Evolutionary conservation across 2,113 vertebrate genomes (phyloP).

Genomic region (Stercorarius parasiticus): DNA sequence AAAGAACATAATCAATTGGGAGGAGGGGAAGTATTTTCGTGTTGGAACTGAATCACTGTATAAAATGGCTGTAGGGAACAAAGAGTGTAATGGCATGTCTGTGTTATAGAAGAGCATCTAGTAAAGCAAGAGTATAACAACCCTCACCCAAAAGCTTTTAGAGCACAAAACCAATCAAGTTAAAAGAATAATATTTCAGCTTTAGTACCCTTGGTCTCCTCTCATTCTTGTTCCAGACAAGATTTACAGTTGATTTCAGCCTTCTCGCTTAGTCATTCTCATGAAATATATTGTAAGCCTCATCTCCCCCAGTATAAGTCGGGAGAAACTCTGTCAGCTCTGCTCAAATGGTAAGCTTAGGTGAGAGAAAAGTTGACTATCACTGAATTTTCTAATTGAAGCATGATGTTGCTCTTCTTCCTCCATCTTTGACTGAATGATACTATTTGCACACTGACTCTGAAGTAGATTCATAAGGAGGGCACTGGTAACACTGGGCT

Average conservation of each 20-base stretch:
- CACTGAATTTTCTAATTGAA: not conserved
- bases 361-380: not conserved
- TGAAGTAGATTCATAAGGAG: not conserved
- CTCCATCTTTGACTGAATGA: not conserved
- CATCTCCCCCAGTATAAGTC: not conserved
- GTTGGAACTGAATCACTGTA: not conserved
- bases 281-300: not conserved
- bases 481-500: not conserved
- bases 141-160: not conserved
- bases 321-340: not conserved
- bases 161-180: not conserved
- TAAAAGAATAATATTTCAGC: slow-evolving; percentile 31
- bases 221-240: not conserved
- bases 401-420: not conserved
- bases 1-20: not conserved
- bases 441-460: not conserved
- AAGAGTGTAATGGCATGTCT: not conserved
- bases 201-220: not conserved
- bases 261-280: not conserved
- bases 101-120: not conserved
- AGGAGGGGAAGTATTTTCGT: not conserved
- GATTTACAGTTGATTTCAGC: not conserved
- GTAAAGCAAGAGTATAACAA: not conserved
- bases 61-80: not conserved
- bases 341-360: not conserved